A percentile compares a stretch with the other conserved stretches of the same genome.
These are phyloP conservation scores for Stenodera caucasica DNA, from an alignment of 2,888 invertebrate genomes.

Conservation along the genomic window DNA sequence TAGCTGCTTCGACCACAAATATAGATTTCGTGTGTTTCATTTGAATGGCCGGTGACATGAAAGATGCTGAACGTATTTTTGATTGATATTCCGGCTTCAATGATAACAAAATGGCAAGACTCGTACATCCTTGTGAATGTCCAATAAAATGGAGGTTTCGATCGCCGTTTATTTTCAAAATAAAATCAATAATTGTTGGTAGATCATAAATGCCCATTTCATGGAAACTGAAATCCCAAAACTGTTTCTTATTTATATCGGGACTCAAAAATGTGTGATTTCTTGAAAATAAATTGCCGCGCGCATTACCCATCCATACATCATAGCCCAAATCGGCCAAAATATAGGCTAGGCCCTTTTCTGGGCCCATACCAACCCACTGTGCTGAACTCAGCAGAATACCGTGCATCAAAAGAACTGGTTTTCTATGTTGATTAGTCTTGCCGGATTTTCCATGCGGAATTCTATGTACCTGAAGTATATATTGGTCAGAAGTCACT, in stretches of 20 bases:
- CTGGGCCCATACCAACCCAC: conserved; percentile 52
- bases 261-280: conserved; percentile 37
- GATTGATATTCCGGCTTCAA: conserved; percentile 66
- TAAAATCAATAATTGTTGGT: conserved; percentile 78
- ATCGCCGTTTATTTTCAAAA: conserved; percentile 62
- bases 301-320: conserved; percentile 44
- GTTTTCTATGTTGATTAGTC: conserved; percentile 49
- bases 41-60: conserved; percentile 72
- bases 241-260: conserved; percentile 50
- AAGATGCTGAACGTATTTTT: conserved; percentile 65
- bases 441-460: conserved; percentile 57
- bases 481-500: conserved; percentile 59
- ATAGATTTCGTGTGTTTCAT: conserved; percentile 61
- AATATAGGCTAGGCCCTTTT: conserved; percentile 33
- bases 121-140: conserved; percentile 73
- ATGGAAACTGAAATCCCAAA: conserved; percentile 70
- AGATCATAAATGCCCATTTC: conserved; percentile 79
- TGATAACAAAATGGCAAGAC: conserved; percentile 68
- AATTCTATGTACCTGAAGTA: conserved; percentile 59
- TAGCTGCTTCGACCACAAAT: neutral
- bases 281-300: conserved; percentile 39
- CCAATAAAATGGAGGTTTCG: conserved; percentile 73
- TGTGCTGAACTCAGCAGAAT: conserved; percentile 57
- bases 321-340: conserved; percentile 46
- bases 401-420: conserved; percentile 58